A percentile compares a stretch with the other conserved stretches of the same genome.
These are phyloP conservation scores for Halocynthia aurantium DNA, from an alignment of 23 tunicate species.

Conservation along the genomic window DNA sequence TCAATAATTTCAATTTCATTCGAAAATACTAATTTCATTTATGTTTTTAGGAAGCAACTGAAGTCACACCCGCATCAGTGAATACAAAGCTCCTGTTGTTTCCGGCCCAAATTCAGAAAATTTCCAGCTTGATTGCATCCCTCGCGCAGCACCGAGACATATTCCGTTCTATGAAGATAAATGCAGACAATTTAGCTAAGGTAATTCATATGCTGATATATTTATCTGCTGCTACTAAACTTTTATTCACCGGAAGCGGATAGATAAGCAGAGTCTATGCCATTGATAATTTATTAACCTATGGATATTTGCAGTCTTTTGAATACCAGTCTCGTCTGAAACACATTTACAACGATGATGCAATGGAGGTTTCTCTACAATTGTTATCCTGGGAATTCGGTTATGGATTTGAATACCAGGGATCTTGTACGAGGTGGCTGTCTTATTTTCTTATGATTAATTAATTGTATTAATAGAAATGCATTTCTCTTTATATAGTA, in stretches of 20 bases:
- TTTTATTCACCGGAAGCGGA: no score
- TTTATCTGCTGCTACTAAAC: background rate
- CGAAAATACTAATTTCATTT: no score
- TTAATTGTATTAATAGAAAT: background rate
- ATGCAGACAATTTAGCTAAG: constrained; percentile 5
- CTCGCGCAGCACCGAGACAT: constrained; percentile 81
- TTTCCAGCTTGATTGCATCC: constrained; percentile 33
- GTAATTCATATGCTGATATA: background rate
- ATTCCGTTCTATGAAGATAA: constrained; percentile 23
- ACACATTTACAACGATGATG: constrained; percentile 53
- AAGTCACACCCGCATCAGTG: background rate
- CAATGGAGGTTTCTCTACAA: constrained; percentile 66
- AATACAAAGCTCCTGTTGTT: constrained; percentile 50
- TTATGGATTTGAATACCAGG: constrained; percentile 95
- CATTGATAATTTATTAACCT: no score
- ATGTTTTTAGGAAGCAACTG: constrained; percentile 14
- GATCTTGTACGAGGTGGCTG: constrained; percentile 63
- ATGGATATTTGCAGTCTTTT: constrained; percentile 37
- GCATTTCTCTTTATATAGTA: constrained; percentile 1
- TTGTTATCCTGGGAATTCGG: constrained; percentile 54
- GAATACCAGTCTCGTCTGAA: constrained; percentile 55
- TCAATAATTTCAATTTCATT: no score
- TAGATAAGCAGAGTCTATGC: background rate
- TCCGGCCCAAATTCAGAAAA: constrained; percentile 84
- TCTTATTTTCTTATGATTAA: background rate